These are phyloP conservation scores for Hippocampus kuda DNA, from an alignment of 2,797 vertebrate species.

Conservation along the genomic window DNA sequence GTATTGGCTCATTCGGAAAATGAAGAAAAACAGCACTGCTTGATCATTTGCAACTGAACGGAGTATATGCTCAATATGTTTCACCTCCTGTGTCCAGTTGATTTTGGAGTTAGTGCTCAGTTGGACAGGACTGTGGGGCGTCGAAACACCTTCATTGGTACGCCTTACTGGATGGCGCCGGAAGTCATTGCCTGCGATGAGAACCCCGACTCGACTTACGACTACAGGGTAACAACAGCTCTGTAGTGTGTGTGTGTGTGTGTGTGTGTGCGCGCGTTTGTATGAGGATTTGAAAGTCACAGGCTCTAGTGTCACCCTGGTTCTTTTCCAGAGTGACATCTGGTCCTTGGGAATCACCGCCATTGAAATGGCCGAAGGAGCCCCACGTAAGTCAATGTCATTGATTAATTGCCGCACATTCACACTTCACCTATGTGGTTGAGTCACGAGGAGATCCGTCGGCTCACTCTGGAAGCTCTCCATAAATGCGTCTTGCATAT, in stretches of 20 bases:
- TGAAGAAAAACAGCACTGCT: background rate
- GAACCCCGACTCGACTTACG: conserved; percentile 90
- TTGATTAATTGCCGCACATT: background rate
- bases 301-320: background rate
- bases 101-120: conserved; percentile 91
- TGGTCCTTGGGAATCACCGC: conserved; percentile 93
- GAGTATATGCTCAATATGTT: background rate
- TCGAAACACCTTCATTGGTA: conserved; percentile 90
- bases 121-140: conserved; percentile 85
- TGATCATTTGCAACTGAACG: background rate
- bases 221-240: conserved; percentile 74
- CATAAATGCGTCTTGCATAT: conserved; percentile 50
- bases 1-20: background rate
- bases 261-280: background rate
- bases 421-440: background rate
- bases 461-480: conserved; percentile 17
- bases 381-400: conserved; percentile 76
- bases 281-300: background rate
- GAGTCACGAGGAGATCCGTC: conserved; percentile 7
- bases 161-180: conserved; percentile 93
- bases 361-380: conserved; percentile 92
- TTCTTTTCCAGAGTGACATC: conserved; percentile 77
- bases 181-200: conserved; percentile 93
- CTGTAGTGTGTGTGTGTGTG: background rate
- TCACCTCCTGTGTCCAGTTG: conserved; percentile 60